Base-by-base conservation (phyloP, 2,888 invertebrate species). In the Microdon myrmicae region DNA sequence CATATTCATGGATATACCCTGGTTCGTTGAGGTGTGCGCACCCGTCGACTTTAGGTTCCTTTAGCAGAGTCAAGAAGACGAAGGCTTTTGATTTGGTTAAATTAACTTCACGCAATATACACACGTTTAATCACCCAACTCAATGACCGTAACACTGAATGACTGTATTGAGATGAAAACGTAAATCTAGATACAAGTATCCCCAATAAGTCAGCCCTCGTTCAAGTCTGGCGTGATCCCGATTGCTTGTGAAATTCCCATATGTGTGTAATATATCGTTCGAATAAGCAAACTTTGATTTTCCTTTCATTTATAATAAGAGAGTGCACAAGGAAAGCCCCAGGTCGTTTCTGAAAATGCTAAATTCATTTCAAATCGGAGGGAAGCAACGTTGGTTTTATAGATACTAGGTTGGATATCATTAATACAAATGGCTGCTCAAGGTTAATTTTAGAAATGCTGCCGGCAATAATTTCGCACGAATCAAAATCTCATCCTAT, bases 251-350 rank as follows among this genome's bases (percentile, higher is more conserved):
- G 25, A 54, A 25, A 45, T 45, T 54, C 29, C 19, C 28, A 39
- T 47, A 28, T 55, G 55, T 55, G 47, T 35, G 34, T 47, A 22
- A 44, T 4, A 12, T 4, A 4, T 37, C 20, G 25, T 20, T 17
- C 6, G 26, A 6, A 29, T 22, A 23, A 6, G 7, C 29, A 47
- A 59, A 59, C 45, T 60, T 54, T 59, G 45, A 31, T 47, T 54
- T 58, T 58, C 44, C 51, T 39, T 58, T 60, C 59, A 41, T 47
- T 43, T 38, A 31, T 26, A 49, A 48, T 49, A 31, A 54, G 45
- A 53, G 39, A 14, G 47, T 43, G 39, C 49, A 55, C 60, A 48
- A 44, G 44, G 35, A 29, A 4, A 8, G 22, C 55, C 25, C 9
- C 4, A 28, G 48, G 55, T 19, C 32, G 4, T 39, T 61, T 48